phyloP scores from a whole-genome alignment of 1,140 invertebrate genomes.

The Rhynchophorus ferrugineus region DNA sequence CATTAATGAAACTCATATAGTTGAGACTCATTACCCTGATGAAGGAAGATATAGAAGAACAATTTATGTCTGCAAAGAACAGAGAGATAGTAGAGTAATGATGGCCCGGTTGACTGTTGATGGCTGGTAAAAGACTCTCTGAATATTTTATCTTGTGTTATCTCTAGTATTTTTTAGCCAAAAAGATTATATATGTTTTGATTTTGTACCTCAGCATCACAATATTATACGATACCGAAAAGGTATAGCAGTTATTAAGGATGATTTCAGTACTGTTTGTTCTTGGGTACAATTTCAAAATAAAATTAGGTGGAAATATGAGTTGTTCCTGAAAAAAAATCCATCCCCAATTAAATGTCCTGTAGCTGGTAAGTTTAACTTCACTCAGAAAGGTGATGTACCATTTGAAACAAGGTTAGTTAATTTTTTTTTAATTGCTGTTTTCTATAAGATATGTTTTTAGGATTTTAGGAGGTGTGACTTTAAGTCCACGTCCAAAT shows the following conservation, averaged over 20 bases:
- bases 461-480: conserved; percentile 88
- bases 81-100: conserved; percentile 80
- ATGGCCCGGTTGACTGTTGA: conserved; percentile 94
- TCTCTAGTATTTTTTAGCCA: conserved; percentile 57
- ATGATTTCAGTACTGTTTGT: conserved; percentile 85
- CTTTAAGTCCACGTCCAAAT: conserved; percentile 83
- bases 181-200: conserved; percentile 95
- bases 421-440: not conserved
- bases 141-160: conserved; percentile 5
- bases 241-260: conserved; percentile 81
- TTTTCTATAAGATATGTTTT: conserved; percentile 11
- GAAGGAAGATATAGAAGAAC: conserved; percentile 78
- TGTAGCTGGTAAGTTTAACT: conserved; percentile 92
- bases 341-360: conserved; percentile 91
- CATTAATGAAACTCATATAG: conserved; percentile 94
- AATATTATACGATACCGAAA: conserved; percentile 89
- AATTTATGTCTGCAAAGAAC: conserved; percentile 90
- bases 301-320: conserved; percentile 78
- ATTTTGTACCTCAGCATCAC: conserved; percentile 91
- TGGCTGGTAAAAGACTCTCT: conserved; percentile 63
- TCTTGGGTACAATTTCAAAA: conserved; percentile 90
- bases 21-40: conserved; percentile 91
- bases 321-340: conserved; percentile 80
- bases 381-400: conserved; percentile 81
- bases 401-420: conserved; percentile 68